A percentile compares a stretch with the other conserved stretches of the same genome.
Conservation (phyloP, 2,113 vertebrate species). For the Bubalus kerabau region DNA sequence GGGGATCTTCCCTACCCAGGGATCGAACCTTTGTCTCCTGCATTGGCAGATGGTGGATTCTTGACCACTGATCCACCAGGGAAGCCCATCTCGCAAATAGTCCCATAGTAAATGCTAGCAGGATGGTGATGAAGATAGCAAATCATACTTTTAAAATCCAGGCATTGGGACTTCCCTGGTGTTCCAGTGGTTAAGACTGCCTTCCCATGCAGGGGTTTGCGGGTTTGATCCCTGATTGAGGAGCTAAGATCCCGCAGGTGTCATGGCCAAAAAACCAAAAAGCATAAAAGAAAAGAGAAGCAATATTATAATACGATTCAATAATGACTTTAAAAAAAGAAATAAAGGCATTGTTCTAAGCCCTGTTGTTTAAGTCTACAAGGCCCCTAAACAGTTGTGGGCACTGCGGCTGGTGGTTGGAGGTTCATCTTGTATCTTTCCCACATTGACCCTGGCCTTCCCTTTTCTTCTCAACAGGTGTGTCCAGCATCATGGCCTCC, state of each 20-base stretch:
- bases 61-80: neutral
- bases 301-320: neutral
- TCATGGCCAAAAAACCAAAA: neutral
- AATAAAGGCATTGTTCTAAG: neutral
- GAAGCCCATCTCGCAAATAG: neutral
- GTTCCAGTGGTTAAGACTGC: neutral
- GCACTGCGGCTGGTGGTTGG: neutral
- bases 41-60: neutral
- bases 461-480: constrained; percentile 66
- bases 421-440: neutral
- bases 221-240: neutral
- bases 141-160: neutral
- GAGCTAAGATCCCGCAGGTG: neutral
- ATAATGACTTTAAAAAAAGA: neutral
- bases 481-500: constrained; percentile 90
- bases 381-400: neutral
- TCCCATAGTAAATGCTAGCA: neutral
- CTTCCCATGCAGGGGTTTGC: neutral
- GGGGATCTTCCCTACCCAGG: neutral
- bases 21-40: neutral
- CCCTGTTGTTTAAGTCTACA: neutral
- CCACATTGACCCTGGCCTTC: neutral
- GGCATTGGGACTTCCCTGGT: neutral
- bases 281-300: neutral
- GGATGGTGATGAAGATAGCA: no score